Conservation (phyloP, 2,797 vertebrate species). For the Orientallactaga sibirica region DNA sequence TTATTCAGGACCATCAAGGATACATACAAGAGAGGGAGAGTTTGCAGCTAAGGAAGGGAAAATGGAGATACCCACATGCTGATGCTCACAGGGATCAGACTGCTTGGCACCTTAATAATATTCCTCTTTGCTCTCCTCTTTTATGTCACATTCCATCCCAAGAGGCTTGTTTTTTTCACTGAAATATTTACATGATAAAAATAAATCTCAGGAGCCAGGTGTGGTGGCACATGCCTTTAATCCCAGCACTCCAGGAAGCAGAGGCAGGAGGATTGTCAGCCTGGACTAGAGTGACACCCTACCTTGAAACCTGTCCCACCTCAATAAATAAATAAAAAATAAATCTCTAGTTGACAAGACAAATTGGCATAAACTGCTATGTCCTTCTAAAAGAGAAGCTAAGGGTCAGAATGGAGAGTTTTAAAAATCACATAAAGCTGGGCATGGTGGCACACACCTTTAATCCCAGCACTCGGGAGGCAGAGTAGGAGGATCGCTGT, state of each 20-base stretch:
- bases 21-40: too few species aligned
- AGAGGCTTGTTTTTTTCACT: conserved; percentile 47
- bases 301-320: too few species aligned
- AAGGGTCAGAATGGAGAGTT: conserved; percentile 19
- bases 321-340: not conserved
- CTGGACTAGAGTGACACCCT: too few species aligned
- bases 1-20: too few species aligned
- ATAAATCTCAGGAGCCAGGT: not conserved
- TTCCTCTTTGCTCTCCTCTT: conserved; percentile 26
- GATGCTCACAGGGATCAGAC: not conserved
- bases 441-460: too few species aligned
- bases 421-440: not conserved
- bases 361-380: not conserved
- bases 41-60: too few species aligned
- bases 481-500: too few species aligned
- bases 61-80: not conserved
- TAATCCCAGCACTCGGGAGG: too few species aligned
- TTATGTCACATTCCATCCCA: conserved; percentile 21
- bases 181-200: conserved; percentile 47
- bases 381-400: conserved; percentile 47
- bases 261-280: too few species aligned
- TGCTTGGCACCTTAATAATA: conserved; percentile 5
- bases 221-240: too few species aligned
- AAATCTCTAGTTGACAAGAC: not conserved
- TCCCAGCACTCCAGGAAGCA: too few species aligned